Base-by-base conservation (phyloP, 2,888 invertebrate genomes). In the Melieria picta region DNA sequence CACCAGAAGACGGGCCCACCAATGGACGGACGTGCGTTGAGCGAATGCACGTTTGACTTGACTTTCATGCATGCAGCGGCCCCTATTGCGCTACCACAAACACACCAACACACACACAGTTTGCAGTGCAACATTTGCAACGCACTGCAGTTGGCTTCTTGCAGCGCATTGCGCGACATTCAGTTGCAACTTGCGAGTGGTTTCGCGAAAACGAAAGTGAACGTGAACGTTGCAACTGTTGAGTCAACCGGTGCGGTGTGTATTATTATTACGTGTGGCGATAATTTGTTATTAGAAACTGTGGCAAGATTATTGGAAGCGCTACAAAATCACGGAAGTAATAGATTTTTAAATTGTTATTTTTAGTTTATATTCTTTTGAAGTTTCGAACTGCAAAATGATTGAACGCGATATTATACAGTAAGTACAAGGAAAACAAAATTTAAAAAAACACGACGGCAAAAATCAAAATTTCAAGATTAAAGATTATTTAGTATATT, bases 351-450 rank as follows among this genome's bases (percentile, higher is more conserved):
- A 30, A 30, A 30, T 30, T 30, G 30, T 30, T 30, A 30, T 30
- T 30, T 30, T 30, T 30, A 30, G 30, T 64, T 50, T 42, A 30
- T 42, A 64, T 52, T 16, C 16, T 16, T 16, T 16, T 16, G 1
- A 16, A 16, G 52, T 52, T 42, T 47, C 10, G 4, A 52, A 48
- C 10, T 43, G 13, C 48, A 76, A 78, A 75, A 82, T 82, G 81
- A 80, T 83, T 71, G 82, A 82, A 73, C 80, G 78, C 13, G 81
- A 82, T 76, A 83, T 83, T 47, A 79, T 82, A 62, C 83, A 83
- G 82, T 82, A 79, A 83, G 83, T 82, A 63, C 58, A 13, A n/a
- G 7, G 46, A 48, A 16, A 64, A 30, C 48, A 48, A 48, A 10
- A 65, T 42, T 7, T 7, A 10, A 56, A 13, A 65, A 9, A 42